Percentiles rank a stretch among this genome's conserved stretches.
phyloP scores from a whole-genome alignment of 2,888 invertebrate genomes.

The Melipona bicolor region DNA sequence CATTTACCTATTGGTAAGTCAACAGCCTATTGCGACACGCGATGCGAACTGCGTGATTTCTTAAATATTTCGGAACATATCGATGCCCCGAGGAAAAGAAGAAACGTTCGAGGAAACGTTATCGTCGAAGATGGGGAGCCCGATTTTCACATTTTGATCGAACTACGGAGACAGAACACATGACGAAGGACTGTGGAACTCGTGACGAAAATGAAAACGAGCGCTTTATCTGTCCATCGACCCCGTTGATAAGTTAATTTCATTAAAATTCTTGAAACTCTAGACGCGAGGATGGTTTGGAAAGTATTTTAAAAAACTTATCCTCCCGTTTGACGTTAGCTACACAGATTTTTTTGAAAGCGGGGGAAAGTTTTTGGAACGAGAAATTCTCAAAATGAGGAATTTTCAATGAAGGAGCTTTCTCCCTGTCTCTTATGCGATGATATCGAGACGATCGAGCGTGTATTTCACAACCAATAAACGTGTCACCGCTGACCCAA shows the following conservation, averaged over 20 bases:
- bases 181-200: background rate
- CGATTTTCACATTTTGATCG: slow-evolving; percentile 32
- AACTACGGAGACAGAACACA: background rate
- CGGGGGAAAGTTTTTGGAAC: background rate
- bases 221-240: background rate
- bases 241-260: slow-evolving; percentile 4
- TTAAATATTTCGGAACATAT: slow-evolving; percentile 30
- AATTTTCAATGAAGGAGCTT: background rate
- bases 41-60: slow-evolving; percentile 5
- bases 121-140: slow-evolving; percentile 12
- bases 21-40: slow-evolving; percentile 33
- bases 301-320: background rate
- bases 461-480: slow-evolving; percentile 68
- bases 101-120: slow-evolving; percentile 32
- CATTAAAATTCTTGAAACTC: background rate
- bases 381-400: background rate
- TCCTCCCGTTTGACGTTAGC: background rate
- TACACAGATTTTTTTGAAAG: background rate
- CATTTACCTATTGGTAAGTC: background rate
- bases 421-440: background rate
- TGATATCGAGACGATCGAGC: background rate
- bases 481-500: slow-evolving; percentile 67
- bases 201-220: background rate
- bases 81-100: slow-evolving; percentile 9
- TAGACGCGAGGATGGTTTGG: background rate